Percentiles rank a stretch among this genome's conserved stretches.
phyloP scores from a whole-genome alignment of 2,113 vertebrate genomes.

The Dissostichus mawsoni region DNA sequence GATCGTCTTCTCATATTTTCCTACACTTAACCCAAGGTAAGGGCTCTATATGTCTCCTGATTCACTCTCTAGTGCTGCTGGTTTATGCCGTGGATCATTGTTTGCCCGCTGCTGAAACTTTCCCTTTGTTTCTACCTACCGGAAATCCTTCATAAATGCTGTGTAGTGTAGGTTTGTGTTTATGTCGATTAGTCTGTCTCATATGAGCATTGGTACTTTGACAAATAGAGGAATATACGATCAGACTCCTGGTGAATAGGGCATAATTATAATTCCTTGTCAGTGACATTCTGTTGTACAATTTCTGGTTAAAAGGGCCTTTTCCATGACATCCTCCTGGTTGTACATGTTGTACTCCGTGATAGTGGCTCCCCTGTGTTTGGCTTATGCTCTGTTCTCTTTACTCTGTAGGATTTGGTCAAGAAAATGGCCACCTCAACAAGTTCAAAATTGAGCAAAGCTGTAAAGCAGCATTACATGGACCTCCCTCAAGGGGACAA shows the following conservation, averaged over 20 bases:
- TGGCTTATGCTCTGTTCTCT: neutral
- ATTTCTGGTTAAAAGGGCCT: neutral
- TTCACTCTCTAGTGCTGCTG: neutral
- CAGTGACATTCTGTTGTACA: neutral
- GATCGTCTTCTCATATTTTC: constrained; percentile 26
- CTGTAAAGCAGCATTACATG: constrained; percentile 93
- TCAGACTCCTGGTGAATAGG: neutral
- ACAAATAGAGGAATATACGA: neutral
- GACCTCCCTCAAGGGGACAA: constrained; percentile 91
- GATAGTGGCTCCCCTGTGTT: neutral
- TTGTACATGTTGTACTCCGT: neutral
- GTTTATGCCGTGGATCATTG: neutral
- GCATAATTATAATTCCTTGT: neutral
- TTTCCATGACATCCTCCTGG: neutral
- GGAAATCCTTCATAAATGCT: neutral
- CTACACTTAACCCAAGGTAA: constrained; percentile 64
- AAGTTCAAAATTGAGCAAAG: constrained; percentile 91
- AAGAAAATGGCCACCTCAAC: constrained; percentile 90
- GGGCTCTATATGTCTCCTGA: neutral
- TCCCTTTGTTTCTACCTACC: neutral
- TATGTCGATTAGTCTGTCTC: neutral
- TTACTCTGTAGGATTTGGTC: constrained; percentile 66
- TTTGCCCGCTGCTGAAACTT: constrained; percentile 1
- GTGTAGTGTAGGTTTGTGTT: no score
- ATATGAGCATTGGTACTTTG: neutral